A percentile compares a stretch with the other conserved stretches of the same genome.
Conservation (phyloP, 2,113 vertebrate genomes). For the human (Homo sapiens) region DNA sequence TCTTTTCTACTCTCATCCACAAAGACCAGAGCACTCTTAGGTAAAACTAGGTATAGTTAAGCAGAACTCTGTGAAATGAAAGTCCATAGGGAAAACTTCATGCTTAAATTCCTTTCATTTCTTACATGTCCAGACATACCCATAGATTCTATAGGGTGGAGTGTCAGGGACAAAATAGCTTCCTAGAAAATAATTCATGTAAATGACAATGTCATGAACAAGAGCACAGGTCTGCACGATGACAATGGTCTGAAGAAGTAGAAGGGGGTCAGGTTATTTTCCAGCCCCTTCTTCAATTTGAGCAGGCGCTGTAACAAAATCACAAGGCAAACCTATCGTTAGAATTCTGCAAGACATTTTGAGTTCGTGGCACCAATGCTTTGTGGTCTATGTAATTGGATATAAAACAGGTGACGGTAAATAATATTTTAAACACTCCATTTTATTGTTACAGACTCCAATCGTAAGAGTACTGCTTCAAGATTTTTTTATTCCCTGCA, state of each 20-base stretch:
- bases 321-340: not conserved
- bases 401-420: constrained; percentile 4
- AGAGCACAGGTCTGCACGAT: not conserved
- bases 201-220: not conserved
- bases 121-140: not conserved
- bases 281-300: not conserved
- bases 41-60: not conserved
- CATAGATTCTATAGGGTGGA: rapidly evolving
- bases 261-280: rapidly evolving
- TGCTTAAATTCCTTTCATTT: not conserved
- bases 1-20: not conserved
- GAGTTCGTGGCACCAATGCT: not conserved
- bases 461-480: not conserved
- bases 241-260: not conserved
- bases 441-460: not conserved
- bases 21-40: not conserved
- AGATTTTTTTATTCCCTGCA: not conserved
- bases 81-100: not conserved
- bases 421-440: not conserved
- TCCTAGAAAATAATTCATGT: not conserved
- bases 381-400: constrained; percentile 13
- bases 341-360: not conserved
- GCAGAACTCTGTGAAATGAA: not conserved
- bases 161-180: not conserved
- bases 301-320: not conserved